Conservation (phyloP, 2,113 vertebrate genomes). For the Oriolus oriolus region DNA sequence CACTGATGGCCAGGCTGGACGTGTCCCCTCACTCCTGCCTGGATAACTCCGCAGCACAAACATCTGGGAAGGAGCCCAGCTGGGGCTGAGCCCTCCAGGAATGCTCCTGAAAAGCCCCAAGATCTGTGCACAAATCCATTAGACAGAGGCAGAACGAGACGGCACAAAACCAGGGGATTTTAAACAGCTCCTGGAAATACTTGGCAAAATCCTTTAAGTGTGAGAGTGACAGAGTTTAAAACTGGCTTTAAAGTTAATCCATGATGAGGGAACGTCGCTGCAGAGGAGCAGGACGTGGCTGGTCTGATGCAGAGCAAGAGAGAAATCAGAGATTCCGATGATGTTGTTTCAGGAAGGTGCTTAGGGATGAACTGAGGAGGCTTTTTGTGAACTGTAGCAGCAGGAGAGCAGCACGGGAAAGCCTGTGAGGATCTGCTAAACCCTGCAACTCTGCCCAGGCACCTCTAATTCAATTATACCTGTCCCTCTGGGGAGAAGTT, state of each 20-base stretch:
- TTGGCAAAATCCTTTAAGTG: background rate
- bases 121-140: background rate
- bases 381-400: background rate
- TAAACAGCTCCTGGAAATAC: background rate
- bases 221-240: background rate
- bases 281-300: background rate
- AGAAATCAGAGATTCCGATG: background rate
- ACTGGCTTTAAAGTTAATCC: background rate
- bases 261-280: rapidly evolving
- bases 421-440: background rate
- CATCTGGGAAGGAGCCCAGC: background rate
- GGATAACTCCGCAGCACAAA: background rate
- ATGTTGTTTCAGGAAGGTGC: background rate
- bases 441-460: background rate
- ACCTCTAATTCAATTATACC: slow-evolving; percentile 53
- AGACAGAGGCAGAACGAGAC: background rate
- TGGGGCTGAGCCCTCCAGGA: background rate
- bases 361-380: background rate
- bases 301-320: background rate
- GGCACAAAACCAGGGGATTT: background rate
- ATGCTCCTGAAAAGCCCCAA: background rate
- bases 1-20: background rate
- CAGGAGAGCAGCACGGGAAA: background rate
- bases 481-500: slow-evolving; percentile 35
- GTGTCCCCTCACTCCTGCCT: background rate